A percentile compares a stretch with the other conserved stretches of the same genome.
Evolutionary conservation across 2,113 vertebrate species (phyloP).

Genomic region (Tylochromis polylepis): DNA sequence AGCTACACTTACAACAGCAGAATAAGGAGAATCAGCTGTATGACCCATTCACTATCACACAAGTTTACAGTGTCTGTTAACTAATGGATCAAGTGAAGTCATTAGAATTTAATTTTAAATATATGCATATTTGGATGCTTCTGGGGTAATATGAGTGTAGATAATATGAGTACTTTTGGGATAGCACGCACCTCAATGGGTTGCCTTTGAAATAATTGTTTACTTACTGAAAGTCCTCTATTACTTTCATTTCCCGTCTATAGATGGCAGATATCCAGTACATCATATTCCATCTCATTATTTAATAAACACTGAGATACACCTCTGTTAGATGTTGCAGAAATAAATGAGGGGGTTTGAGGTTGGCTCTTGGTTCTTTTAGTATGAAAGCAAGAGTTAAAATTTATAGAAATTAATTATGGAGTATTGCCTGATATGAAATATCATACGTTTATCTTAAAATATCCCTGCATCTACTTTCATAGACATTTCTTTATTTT

Average conservation of each 20-base stretch:
- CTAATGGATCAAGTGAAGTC: neutral
- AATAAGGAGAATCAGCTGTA: neutral
- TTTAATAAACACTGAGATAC: too few species aligned
- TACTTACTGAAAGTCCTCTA: neutral
- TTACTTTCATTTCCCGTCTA: neutral
- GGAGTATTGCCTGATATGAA: neutral
- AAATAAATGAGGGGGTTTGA: neutral
- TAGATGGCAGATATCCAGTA: neutral
- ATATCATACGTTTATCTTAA: neutral
- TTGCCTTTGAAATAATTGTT: neutral
- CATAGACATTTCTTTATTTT: neutral
- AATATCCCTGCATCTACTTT: neutral
- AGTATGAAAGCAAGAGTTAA: neutral
- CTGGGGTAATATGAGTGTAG: neutral
- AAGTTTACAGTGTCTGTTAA: neutral
- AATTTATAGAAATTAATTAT: neutral
- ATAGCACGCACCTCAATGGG: neutral
- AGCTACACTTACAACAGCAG: neutral
- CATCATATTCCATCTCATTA: neutral
- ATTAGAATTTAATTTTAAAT: neutral
- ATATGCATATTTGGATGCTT: neutral
- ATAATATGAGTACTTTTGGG: neutral
- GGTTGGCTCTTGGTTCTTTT: neutral
- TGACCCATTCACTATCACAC: neutral
- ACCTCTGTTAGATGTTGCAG: too few species aligned